Conservation (phyloP, 2,888 invertebrate species). For the Drosophila hawaiiensis region DNA sequence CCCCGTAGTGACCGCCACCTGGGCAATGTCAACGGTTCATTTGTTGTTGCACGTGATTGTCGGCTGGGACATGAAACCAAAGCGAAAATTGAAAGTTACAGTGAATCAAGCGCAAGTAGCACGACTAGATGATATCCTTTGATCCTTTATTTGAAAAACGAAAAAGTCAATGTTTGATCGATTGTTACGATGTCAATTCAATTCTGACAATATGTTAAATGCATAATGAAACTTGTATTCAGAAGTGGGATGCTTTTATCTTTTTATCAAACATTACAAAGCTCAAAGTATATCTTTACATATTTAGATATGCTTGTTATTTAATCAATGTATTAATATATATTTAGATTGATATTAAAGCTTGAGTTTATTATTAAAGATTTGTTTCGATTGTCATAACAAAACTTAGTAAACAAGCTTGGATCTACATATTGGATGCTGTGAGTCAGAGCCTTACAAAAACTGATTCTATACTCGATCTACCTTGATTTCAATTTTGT, state of each 20-base stretch:
- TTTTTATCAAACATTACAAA: not conserved
- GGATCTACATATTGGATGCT: not conserved
- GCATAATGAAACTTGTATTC: not conserved
- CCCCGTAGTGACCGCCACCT: constrained; percentile 25
- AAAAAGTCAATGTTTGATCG: not conserved
- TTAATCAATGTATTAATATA: not conserved
- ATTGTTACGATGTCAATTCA: not conserved
- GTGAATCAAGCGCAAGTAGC: fast-evolving
- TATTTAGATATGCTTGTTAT: not conserved
- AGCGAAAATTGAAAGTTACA: constrained; percentile 3
- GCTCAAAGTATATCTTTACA: no score
- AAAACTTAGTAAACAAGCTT: not conserved
- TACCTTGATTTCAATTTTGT: not conserved
- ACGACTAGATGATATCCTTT: not conserved
- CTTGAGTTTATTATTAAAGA: not conserved
- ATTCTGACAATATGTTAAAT: not conserved
- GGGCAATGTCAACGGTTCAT: constrained; percentile 22
- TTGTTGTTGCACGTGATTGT: constrained; percentile 49
- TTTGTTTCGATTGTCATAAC: not conserved
- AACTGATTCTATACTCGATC: not conserved
- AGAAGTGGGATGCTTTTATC: not conserved
- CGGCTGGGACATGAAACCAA: not conserved
- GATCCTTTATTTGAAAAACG: not conserved
- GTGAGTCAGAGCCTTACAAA: not conserved
- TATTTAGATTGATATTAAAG: not conserved